These are phyloP conservation scores for Peromyscus californicus DNA, from an alignment of 2,113 vertebrate genomes.

Conservation along the genomic window DNA sequence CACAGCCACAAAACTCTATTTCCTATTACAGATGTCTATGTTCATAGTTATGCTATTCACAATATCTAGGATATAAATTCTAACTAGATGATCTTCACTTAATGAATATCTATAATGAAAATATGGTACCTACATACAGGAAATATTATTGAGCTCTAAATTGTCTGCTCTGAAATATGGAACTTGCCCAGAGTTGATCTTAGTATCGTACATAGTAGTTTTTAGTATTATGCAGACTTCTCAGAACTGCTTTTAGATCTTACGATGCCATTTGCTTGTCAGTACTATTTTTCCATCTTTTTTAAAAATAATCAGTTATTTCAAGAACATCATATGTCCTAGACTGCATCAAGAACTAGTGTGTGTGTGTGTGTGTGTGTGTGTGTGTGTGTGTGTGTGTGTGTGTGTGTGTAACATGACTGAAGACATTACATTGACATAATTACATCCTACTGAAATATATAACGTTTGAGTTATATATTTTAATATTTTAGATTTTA, in stretches of 20 bases:
- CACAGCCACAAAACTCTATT: neutral
- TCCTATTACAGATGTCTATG: neutral
- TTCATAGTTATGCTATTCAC: neutral
- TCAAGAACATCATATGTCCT: neutral
- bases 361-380: too few species aligned
- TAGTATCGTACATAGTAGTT: neutral
- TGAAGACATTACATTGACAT: neutral
- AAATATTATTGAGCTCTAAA: neutral
- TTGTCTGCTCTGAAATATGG: neutral
- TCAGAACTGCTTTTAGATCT: neutral
- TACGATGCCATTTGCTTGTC: neutral
- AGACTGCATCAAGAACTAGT: neutral
- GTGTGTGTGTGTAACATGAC: neutral
- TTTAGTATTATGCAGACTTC: neutral
- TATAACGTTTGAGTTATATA: neutral
- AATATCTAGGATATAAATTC: neutral
- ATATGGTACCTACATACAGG: neutral
- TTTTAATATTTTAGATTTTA: too few species aligned
- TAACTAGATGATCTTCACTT: neutral
- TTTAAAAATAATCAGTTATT: neutral
- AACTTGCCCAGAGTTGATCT: neutral
- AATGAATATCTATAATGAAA: neutral
- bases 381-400: too few species aligned
- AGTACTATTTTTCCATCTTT: neutral
- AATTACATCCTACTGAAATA: neutral